A percentile compares a stretch with the other conserved stretches of the same genome.
Conservation (phyloP, 1,140 invertebrate genomes). For the Papilio xuthus region DNA sequence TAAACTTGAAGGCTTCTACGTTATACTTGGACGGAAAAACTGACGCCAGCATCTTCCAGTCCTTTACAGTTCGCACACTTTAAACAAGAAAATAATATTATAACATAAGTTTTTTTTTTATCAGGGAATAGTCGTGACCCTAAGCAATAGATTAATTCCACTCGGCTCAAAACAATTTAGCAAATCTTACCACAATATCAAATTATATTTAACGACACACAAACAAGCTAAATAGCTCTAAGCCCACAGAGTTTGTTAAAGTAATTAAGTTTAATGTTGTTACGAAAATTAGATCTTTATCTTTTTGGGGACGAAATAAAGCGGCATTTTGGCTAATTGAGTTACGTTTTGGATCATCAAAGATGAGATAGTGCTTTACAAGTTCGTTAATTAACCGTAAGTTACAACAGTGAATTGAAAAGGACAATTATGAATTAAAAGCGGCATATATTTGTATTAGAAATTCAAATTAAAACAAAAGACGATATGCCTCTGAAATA, state of each 20-base stretch:
- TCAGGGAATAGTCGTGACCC: no score
- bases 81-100: no score
- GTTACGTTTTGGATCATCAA: background rate
- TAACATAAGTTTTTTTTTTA: no score
- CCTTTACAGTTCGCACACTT: no score
- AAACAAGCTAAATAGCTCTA: slow-evolving; percentile 1
- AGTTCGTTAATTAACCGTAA: background rate
- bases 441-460: no score
- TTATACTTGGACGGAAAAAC: no score
- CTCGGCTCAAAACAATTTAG: background rate
- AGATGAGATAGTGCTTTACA: background rate
- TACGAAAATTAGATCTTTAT: slow-evolving; percentile 19
- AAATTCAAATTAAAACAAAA: no score
- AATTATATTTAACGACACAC: slow-evolving; percentile 16
- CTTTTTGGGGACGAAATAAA: background rate
- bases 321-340: background rate
- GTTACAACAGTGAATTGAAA: background rate
- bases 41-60: no score
- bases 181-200: slow-evolving; percentile 8
- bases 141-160: no score
- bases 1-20: no score
- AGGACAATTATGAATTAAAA: background rate
- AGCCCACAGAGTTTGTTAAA: background rate
- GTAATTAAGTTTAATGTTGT: slow-evolving; percentile 7
- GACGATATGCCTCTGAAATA: no score